A percentile compares a stretch with the other conserved stretches of the same genome.
These are phyloP conservation scores for Diplolepis rosae DNA, from an alignment of 2,888 invertebrate species.

Conservation along the genomic window DNA sequence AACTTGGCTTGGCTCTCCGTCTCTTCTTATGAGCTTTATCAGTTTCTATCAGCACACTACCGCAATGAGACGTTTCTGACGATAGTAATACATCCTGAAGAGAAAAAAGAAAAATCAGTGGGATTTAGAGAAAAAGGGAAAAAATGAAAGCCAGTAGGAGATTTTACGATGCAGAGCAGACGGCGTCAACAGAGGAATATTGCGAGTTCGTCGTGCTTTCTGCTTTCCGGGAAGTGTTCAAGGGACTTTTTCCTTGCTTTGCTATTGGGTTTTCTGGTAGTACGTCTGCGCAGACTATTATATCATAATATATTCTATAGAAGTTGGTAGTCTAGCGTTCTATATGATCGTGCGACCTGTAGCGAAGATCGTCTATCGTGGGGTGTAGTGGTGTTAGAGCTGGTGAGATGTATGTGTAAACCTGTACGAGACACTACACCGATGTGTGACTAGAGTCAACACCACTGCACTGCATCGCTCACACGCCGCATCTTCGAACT, in stretches of 20 bases:
- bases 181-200: slow-evolving; percentile 28
- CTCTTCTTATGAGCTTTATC: no score
- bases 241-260: slow-evolving; percentile 37
- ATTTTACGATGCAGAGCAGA: slow-evolving; percentile 25
- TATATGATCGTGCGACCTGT: neutral
- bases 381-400: slow-evolving; percentile 26
- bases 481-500: slow-evolving; percentile 29
- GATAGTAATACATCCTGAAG: neutral
- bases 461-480: slow-evolving; percentile 34
- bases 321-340: neutral
- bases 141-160: slow-evolving; percentile 16
- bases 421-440: slow-evolving; percentile 35
- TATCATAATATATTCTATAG: slow-evolving; percentile 29
- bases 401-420: slow-evolving; percentile 37
- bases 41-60: neutral
- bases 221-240: slow-evolving; percentile 56
- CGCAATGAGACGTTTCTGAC: neutral
- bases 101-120: slow-evolving; percentile 1
- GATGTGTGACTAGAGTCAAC: slow-evolving; percentile 28
- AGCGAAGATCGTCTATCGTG: slow-evolving; percentile 1
- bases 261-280: slow-evolving; percentile 49
- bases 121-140: neutral
- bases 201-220: slow-evolving; percentile 55
- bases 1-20: neutral
- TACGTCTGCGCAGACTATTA: slow-evolving; percentile 51